Conservation (phyloP, 2,113 vertebrate genomes). For the Petrocephalus zakoni region DNA sequence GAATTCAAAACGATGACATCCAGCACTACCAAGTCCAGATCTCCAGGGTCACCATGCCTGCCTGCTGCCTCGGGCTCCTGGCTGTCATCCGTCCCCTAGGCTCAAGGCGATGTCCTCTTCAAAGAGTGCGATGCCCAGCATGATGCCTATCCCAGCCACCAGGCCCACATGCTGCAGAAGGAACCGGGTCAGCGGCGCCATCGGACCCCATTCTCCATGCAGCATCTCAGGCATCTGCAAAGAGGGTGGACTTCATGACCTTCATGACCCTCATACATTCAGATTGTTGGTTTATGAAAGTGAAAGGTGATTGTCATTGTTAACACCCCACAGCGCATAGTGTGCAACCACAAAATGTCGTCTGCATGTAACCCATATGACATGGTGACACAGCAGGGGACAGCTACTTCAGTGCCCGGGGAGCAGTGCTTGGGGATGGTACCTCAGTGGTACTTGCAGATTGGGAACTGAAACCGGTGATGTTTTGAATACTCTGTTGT, state of each 20-base stretch:
- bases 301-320: too few relatives aligned
- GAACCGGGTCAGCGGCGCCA: slow-evolving; percentile 33
- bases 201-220: slow-evolving; percentile 26
- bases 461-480: too few relatives aligned
- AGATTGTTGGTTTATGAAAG: neutral
- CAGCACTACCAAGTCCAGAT: neutral
- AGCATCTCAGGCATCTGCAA: slow-evolving; percentile 62
- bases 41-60: neutral
- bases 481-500: too few relatives aligned
- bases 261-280: neutral
- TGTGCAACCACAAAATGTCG: too few relatives aligned
- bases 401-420: too few relatives aligned
- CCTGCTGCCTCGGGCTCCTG: neutral
- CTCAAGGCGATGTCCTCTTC: slow-evolving; percentile 57
- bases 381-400: too few relatives aligned
- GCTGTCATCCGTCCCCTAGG: slow-evolving; percentile 33
- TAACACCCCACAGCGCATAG: too few relatives aligned
- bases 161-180: slow-evolving; percentile 63
- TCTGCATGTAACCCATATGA: too few relatives aligned
- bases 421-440: too few relatives aligned
- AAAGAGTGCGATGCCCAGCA: slow-evolving; percentile 69
- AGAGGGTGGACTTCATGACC: neutral
- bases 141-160: slow-evolving; percentile 60
- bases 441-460: too few relatives aligned
- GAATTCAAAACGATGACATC: neutral